Base-by-base conservation (phyloP, 2,888 invertebrate species). In the Athripsodes cinereus region DNA sequence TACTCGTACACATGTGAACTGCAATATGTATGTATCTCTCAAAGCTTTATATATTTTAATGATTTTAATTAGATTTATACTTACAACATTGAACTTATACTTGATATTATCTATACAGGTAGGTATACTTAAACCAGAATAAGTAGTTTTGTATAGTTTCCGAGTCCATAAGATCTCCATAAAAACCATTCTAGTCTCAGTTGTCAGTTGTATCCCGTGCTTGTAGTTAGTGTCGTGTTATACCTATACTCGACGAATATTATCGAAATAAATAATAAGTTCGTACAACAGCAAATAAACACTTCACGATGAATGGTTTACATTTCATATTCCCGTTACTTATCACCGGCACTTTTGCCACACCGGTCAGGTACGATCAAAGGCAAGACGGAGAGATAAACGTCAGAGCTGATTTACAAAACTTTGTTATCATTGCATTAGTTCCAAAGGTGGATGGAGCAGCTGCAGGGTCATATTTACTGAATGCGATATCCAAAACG, bases 311-410 rank as follows among this genome's bases (percentile, higher is more conserved):
- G 62, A 58, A 62, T 40, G 35, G 48, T 34, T 16, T 58, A 6
- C 59, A 50, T 34, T 21, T 8, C 5, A 8, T 60, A 16, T 51
- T 62, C 48, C 52, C 60, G 56, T 53, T 58, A 46, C 21, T 75
- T 59, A 69, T 69, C 62, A 70, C 70, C 64, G 69, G 72, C 64
- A 70, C 71, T 57, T 65, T 68, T 57, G 68, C 66, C 16, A 66
- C 72, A 11, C 74, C 26, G 46, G 68, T 69, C 49, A 69, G 67
- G 40, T 84, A 83, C 74, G 85, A 91, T 70, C 88, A 90, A 68
- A 79, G 88, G 0, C 90, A 91, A 70, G 86, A 88, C 57, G 90
- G 91, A n/a, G 82, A 85, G 2, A 69, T 81, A 62, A 90, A 92
- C 71, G 79, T 89, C 11, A 80, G 84, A 53, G 86, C 88, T 0